Base-by-base conservation (phyloP, 2,888 invertebrate genomes). In the Melanotus villosus region DNA sequence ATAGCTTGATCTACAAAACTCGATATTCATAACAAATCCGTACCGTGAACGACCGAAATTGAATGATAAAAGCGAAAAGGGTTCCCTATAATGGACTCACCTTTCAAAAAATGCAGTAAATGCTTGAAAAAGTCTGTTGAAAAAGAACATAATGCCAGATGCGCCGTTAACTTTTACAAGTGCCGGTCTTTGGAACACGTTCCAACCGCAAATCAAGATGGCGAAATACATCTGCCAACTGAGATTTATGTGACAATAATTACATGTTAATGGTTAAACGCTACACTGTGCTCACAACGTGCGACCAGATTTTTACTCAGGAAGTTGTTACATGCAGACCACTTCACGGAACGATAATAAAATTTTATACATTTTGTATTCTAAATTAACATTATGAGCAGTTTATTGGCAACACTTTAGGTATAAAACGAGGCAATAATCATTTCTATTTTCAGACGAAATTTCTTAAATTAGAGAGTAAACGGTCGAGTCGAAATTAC, bases 11-110 rank as follows among this genome's bases (percentile, higher is more conserved):
- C 16, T 9, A n/a, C 16, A 18, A 58, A 58, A 60, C 43, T 60
- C 32, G 34, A 47, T 60, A 60, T 60, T 47, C 60, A 16, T 36
- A 47, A 60, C 60, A 60, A 60, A 60, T 60, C 47, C 50, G 30
- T 32, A 16, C 34, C 23, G 47, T n/a, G 21, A 47, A 19, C 21
- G 23, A 12, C 4, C 21, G 23, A 26, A 47, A 47, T 47, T 19
- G 19, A 47, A 47, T 47, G 23, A 19, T 47, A 21, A 47, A 19
- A 12, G 23, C 47, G 21, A 23, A 47, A 43, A 47, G 47, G 47
- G 47, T 47, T 47, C 12, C 43, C 47, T 47, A 12, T 47, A 47
- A 47, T 47, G 47, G 47, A 47, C 47, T n/a, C 47, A 41, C 47
- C 47, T 47, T 7, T n/a, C 14, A 10, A 47, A 14, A 14, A 38